Percentiles rank a stretch among this genome's conserved stretches.
Evolutionary conservation across 2,797 vertebrate genomes (phyloP).

Genomic region (Podarcis lilfordi): DNA sequence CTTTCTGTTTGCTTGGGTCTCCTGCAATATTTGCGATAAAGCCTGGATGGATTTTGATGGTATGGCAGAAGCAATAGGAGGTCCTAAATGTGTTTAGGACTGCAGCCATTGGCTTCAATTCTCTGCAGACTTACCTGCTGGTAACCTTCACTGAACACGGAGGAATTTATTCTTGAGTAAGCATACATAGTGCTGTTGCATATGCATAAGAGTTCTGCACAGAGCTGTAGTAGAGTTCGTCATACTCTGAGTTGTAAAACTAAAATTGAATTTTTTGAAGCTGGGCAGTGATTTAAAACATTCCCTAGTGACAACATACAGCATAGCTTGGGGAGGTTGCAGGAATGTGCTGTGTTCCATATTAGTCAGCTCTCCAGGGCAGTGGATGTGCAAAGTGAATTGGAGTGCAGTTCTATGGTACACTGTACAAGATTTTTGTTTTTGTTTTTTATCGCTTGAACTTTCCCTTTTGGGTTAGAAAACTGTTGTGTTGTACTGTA

Average conservation of each 20-base stretch:
- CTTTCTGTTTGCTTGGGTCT: neutral
- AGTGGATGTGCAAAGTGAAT: neutral
- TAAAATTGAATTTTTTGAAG: neutral
- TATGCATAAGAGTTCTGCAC: too few species aligned
- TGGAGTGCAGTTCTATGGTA: neutral
- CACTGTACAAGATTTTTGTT: neutral
- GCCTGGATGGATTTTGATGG: neutral
- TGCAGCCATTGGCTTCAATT: neutral
- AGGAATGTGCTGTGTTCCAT: neutral
- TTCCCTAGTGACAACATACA: neutral
- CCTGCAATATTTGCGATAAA: neutral
- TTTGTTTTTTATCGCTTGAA: neutral
- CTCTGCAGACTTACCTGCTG: neutral
- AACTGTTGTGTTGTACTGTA: neutral
- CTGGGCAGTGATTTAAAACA: neutral
- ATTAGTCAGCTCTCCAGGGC: neutral
- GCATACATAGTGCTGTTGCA: neutral
- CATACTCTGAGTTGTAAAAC: neutral
- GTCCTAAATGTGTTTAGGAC: neutral
- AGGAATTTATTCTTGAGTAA: neutral
- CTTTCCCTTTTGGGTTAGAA: neutral
- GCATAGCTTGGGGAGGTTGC: neutral
- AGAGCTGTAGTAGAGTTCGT: neutral
- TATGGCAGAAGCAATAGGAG: neutral
- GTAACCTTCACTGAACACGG: too few species aligned